These are phyloP conservation scores for Agonopterix subpropinquella DNA, from an alignment of 2,888 invertebrate genomes.

Conservation along the genomic window DNA sequence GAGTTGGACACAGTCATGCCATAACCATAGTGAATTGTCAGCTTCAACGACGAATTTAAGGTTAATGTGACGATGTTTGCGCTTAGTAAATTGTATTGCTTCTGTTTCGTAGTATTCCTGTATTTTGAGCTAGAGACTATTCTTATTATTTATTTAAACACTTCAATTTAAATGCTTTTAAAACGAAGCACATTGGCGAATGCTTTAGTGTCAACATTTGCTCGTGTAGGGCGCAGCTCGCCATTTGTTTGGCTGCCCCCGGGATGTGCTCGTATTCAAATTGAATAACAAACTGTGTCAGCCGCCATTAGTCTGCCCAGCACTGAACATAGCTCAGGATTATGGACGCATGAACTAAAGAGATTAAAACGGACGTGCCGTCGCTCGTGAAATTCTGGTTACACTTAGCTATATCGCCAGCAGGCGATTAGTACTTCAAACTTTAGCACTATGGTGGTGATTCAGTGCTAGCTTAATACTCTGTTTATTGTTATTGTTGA, in stretches of 20 bases:
- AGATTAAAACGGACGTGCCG: slow-evolving; percentile 3
- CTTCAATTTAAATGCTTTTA: not conserved
- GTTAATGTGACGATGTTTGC: too few relatives aligned
- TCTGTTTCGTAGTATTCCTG: too few relatives aligned
- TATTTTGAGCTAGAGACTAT: too few relatives aligned
- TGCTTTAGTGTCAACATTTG: not conserved
- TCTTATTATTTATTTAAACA: not conserved
- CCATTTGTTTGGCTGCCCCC: slow-evolving; percentile 28
- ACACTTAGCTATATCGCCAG: not conserved
- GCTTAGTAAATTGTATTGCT: too few relatives aligned
- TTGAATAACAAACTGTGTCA: slow-evolving; percentile 35
- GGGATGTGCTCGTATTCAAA: slow-evolving; percentile 29
- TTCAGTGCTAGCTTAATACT: too few relatives aligned
- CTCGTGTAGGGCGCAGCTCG: not conserved
- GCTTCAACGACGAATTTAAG: too few relatives aligned
- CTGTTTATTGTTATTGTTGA: too few relatives aligned
- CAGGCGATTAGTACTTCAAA: not conserved
- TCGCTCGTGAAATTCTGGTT: not conserved
- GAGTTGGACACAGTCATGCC: too few relatives aligned
- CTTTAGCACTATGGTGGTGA: not conserved
- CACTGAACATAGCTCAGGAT: not conserved
- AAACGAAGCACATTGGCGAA: not conserved
- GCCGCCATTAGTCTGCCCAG: slow-evolving; percentile 7
- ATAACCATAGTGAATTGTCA: too few relatives aligned
- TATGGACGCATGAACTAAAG: slow-evolving; percentile 1